Conservation (phyloP, 2,113 vertebrate genomes). For the Perca schrenkii region DNA sequence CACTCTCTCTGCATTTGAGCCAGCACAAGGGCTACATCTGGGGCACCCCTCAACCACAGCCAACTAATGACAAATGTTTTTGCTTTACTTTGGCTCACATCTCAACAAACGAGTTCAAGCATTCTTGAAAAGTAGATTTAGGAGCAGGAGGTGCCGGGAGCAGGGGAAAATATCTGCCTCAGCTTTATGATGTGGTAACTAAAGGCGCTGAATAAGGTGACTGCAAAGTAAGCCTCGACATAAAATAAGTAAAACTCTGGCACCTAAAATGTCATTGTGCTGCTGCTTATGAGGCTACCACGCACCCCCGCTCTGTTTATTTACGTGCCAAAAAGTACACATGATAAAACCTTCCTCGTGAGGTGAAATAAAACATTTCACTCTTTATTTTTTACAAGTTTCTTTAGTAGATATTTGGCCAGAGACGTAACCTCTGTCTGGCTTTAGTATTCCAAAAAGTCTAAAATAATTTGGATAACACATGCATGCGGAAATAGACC, state of each 20-base stretch:
- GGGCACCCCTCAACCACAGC: slow-evolving; percentile 66
- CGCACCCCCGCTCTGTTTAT: slow-evolving; percentile 55
- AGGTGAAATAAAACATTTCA: slow-evolving; percentile 63
- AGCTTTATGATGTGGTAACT: slow-evolving; percentile 85
- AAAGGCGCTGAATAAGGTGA: slow-evolving; percentile 87
- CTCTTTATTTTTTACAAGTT: slow-evolving; percentile 68
- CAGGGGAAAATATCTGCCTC: slow-evolving; percentile 74
- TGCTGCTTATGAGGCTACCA: slow-evolving; percentile 57
- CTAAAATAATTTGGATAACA: slow-evolving; percentile 30
- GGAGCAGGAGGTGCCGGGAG: slow-evolving; percentile 89
- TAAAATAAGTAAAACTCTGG: slow-evolving; percentile 66
- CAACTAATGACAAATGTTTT: slow-evolving; percentile 76
- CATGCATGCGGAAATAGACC: slow-evolving; percentile 38
- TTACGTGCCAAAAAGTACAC: slow-evolving; percentile 77
- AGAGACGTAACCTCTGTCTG: slow-evolving; percentile 26
- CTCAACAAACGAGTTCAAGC: slow-evolving; percentile 84
- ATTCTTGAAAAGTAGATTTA: slow-evolving; percentile 92
- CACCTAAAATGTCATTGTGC: slow-evolving; percentile 68
- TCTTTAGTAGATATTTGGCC: slow-evolving; percentile 65
- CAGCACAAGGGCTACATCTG: slow-evolving; percentile 70
- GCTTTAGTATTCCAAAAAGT: slow-evolving; percentile 46
- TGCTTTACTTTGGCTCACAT: slow-evolving; percentile 80
- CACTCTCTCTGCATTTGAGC: slow-evolving; percentile 42
- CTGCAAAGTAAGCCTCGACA: slow-evolving; percentile 73
- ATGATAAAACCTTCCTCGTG: slow-evolving; percentile 68